Evolutionary conservation across 2,797 vertebrate species (phyloP), one percentile per base, ranked within the genome.

Genomic region (Enteromius afrohamiltoni): DNA sequence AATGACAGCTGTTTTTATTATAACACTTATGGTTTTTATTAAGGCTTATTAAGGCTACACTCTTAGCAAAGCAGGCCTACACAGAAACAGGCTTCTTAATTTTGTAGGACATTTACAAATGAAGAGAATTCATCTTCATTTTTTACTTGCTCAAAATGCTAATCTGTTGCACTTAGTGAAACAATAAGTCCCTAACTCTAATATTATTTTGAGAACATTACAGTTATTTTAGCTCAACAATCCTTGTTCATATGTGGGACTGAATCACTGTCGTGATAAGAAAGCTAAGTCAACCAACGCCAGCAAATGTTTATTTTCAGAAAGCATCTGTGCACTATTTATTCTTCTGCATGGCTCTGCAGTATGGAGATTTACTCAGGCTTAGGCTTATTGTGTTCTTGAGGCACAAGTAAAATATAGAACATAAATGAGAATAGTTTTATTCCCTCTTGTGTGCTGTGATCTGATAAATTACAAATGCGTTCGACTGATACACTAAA

Each of bases 331-430:
- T 77, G 75, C 55, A 62, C 55, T 77, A 29, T 64, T 42, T 77
- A 77, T 42, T 77, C 37, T 42, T 75, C 31, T 60, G 53, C 34
- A 60, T 42, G 34, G 21, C 1, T 76, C 71, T 45, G 40, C 92
- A 91, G 91, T 90, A 89, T 91, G 92, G 89, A 92, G 91, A 93
- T 93, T 94, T 93, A 90, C 92, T 91, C 91, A 92, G 92, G 91
- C 90, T 93, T 93, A 93, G 88, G 85, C 82, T 91, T 91, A 87
- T 90, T 92, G 92, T 92, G 92, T 93, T 77, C 68, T 65, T 77
- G 23, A 91, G 89, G 92, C 92, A 92, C 91, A 86, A 91, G 90
- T 85, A 90, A 90, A 86, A 81, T 81, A 71, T 71, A 87, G 91
- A 93, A 79, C 16, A 45, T 42, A 62, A 83, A 69, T 80, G 71